These are phyloP conservation scores for Lanistes nyassanus DNA, from an alignment of 1,140 invertebrate species.

Conservation along the genomic window DNA sequence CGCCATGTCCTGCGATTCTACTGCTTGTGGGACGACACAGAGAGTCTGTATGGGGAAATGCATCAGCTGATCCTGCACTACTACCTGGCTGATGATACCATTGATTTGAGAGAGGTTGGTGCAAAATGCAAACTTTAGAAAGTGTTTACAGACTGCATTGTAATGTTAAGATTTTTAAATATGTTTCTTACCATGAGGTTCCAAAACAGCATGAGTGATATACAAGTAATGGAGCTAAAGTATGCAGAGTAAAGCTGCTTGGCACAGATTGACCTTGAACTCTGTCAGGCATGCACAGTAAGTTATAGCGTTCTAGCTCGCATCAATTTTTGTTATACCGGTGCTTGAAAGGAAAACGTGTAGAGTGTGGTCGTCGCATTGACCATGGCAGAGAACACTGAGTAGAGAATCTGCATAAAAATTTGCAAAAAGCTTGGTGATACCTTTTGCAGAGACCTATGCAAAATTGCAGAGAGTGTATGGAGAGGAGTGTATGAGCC, in stretches of 20 bases:
- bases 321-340: neutral
- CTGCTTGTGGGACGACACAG: conserved; percentile 67
- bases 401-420: too few species aligned
- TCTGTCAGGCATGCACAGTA: neutral
- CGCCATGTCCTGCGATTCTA: conserved; percentile 66
- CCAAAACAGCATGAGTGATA: neutral
- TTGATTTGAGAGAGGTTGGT: conserved; percentile 62
- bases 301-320: too few species aligned
- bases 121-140: neutral
- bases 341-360: too few species aligned
- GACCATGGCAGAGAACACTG: too few species aligned
- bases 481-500: too few species aligned
- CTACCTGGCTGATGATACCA: conserved; percentile 67
- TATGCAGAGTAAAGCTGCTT: neutral
- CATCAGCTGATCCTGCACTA: conserved; percentile 65
- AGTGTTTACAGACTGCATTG: neutral
- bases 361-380: too few species aligned
- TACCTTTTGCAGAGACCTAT: too few species aligned
- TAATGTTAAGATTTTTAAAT: neutral
- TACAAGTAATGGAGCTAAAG: neutral
- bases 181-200: neutral
- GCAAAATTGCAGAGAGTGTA: too few species aligned
- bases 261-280: too few species aligned
- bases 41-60: conserved; percentile 65
- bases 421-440: too few species aligned